These are phyloP conservation scores for Leptobrachium leishanense DNA, from an alignment of 2,113 vertebrate species.

Conservation along the genomic window DNA sequence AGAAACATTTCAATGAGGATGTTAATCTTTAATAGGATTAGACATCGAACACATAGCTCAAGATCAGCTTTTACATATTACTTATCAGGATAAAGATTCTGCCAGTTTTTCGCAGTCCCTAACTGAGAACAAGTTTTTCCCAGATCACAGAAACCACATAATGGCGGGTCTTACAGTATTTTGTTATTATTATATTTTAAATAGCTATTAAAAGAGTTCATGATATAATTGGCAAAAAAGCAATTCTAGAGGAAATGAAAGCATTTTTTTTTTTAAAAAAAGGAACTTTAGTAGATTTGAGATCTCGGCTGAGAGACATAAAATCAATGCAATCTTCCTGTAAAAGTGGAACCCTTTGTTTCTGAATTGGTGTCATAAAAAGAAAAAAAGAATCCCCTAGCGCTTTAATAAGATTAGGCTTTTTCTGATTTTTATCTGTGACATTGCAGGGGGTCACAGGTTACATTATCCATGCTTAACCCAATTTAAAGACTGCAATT, in stretches of 20 bases:
- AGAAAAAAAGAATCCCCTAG: not conserved
- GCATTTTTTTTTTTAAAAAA: not conserved
- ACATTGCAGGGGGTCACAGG: no score
- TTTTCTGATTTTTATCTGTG: no score
- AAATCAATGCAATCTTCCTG: conserved; percentile 1
- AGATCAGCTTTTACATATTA: conserved; percentile 1
- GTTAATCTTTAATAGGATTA: conserved; percentile 28
- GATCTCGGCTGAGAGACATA: not conserved
- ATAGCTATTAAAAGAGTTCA: not conserved
- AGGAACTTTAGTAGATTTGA: not conserved
- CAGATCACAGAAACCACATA: no score
- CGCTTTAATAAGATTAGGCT: not conserved
- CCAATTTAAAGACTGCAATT: no score
- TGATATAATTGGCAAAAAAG: not conserved
- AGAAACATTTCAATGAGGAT: conserved; percentile 10
- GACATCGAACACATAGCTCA: not conserved
- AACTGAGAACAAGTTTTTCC: not conserved
- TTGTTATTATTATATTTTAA: not conserved
- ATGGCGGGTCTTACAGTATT: not conserved
- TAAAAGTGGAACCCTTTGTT: not conserved
- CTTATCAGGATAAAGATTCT: not conserved
- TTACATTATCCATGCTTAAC: no score
- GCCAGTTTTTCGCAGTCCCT: not conserved
- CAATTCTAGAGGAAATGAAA: not conserved
- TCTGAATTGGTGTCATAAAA: not conserved